phyloP scores from a whole-genome alignment of 2,797 vertebrate species.

The Cossypha niveicapilla region DNA sequence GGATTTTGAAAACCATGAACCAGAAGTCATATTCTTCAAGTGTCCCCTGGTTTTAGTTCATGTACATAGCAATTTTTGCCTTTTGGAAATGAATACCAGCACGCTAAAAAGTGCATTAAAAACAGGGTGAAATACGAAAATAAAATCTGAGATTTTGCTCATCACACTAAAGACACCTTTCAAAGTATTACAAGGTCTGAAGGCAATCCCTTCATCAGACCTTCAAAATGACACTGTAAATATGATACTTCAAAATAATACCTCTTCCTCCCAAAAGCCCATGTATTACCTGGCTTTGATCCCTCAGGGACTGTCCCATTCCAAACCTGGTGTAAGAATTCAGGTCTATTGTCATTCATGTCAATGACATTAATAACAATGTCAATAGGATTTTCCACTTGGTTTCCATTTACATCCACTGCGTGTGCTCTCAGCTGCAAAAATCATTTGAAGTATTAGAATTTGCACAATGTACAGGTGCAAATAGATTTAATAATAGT shows the following conservation, averaged over 20 bases:
- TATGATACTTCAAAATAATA: background rate
- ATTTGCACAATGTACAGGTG: background rate
- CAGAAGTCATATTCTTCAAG: background rate
- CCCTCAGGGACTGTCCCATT: conserved; percentile 94
- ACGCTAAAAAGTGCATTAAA: background rate
- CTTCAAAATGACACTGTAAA: background rate
- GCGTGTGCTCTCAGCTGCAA: conserved; percentile 93
- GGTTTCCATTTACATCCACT: conserved; percentile 97
- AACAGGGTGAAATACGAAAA: background rate
- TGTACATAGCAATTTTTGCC: background rate
- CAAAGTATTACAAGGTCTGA: background rate
- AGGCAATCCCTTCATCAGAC: background rate
- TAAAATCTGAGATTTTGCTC: background rate
- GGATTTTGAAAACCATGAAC: background rate
- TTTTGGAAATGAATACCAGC: background rate
- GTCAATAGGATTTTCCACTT: conserved; percentile 97
- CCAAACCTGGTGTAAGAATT: conserved; percentile 95
- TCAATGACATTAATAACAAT: conserved; percentile 98
- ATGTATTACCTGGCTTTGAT: conserved; percentile 89
- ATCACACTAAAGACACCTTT: background rate
- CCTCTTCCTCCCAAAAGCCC: background rate
- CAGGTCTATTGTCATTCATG: conserved; percentile 97
- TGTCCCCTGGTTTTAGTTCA: background rate
- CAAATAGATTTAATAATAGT: background rate
- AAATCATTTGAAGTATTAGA: conserved; percentile 27